Conservation (phyloP, 2,888 invertebrate genomes). For the Rhingia campestris region DNA sequence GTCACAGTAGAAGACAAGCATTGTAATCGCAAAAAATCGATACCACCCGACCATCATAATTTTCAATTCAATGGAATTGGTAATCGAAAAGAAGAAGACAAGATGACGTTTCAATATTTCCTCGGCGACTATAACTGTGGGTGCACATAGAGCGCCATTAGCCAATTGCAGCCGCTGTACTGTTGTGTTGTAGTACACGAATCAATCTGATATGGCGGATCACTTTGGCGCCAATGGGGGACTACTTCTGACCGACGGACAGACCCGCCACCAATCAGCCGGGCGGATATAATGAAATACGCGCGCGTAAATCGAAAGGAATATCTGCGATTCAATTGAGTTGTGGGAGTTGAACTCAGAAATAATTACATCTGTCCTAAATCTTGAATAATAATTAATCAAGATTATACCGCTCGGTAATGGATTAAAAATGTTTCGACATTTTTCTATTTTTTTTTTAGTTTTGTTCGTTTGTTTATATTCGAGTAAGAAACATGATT, state of each 20-base stretch:
- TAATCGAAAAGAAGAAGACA: background rate
- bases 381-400: constrained; percentile 63
- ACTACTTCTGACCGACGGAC: constrained; percentile 17
- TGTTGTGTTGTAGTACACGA: constrained; percentile 13
- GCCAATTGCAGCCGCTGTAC: constrained; percentile 17
- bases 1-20: background rate
- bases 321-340: constrained; percentile 46
- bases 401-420: constrained; percentile 44
- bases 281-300: constrained; percentile 2
- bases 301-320: constrained; percentile 9
- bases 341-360: constrained; percentile 57
- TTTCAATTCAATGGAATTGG: constrained; percentile 35
- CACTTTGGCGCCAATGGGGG: constrained; percentile 48
- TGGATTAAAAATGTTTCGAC: constrained; percentile 47
- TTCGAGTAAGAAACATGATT: too few relatives aligned
- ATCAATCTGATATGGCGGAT: constrained; percentile 30
- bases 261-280: background rate
- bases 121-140: background rate
- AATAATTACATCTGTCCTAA: constrained; percentile 63
- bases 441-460: constrained; percentile 7
- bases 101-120: too few relatives aligned
- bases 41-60: constrained; percentile 22
- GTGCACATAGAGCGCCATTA: background rate
- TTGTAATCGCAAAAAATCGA: constrained; percentile 23
- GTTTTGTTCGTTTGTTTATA: too few relatives aligned